Evolutionary conservation across 2,113 vertebrate genomes (phyloP).

Genomic region (Bufo gargarizans): DNA sequence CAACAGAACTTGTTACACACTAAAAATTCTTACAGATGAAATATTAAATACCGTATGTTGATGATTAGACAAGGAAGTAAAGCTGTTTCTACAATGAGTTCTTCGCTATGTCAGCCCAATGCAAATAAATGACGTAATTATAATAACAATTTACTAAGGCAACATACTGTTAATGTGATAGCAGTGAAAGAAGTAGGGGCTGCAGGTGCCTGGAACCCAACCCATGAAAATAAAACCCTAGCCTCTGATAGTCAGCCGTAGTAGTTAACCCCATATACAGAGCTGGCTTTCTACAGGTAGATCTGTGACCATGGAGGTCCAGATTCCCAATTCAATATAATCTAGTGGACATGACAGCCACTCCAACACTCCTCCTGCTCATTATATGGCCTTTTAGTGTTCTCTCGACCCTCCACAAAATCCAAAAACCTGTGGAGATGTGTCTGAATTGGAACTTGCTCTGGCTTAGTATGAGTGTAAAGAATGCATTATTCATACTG

Average conservation of each 20-base stretch:
- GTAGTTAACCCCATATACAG: neutral
- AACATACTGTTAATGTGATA: neutral
- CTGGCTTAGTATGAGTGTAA: neutral
- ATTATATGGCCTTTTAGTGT: neutral
- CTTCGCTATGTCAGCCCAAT: neutral
- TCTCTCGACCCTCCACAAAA: neutral
- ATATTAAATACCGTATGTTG: neutral
- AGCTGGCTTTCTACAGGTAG: neutral
- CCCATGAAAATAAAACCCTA: neutral
- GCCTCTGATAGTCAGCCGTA: neutral
- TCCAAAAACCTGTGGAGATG: neutral
- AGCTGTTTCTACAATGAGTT: conserved; percentile 8
- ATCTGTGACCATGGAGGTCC: neutral
- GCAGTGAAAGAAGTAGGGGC: neutral
- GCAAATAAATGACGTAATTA: neutral
- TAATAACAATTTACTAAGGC: neutral
- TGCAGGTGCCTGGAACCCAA: neutral
- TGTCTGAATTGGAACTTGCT: neutral
- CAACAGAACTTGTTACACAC: too few species aligned
- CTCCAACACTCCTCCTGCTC: too few species aligned
- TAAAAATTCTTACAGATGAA: conserved; percentile 11
- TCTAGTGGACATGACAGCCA: neutral
- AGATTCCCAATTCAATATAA: neutral
- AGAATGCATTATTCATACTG: too few species aligned
- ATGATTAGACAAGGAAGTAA: neutral